These are phyloP conservation scores for Noctua janthe DNA, from an alignment of 2,888 invertebrate genomes.

Conservation along the genomic window DNA sequence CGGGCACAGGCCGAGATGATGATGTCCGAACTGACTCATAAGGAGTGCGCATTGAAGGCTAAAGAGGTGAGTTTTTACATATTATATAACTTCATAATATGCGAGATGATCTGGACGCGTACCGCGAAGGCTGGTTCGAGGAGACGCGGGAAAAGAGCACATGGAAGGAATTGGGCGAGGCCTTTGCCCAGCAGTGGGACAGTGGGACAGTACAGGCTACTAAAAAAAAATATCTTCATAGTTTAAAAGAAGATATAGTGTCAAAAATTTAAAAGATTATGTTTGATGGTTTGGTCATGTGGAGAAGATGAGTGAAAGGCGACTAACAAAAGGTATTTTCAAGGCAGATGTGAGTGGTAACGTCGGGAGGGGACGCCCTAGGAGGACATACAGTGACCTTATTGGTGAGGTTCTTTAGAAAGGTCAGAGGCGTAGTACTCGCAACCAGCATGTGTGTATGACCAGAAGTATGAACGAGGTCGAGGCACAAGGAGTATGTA, in stretches of 20 bases:
- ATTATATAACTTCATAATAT: too few species aligned
- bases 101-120: too few species aligned
- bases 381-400: neutral
- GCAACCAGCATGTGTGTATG: neutral
- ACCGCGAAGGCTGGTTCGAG: too few species aligned
- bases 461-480: neutral
- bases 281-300: neutral
- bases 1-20: conserved; percentile 87
- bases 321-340: neutral
- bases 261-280: neutral
- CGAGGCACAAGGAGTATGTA: neutral
- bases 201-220: too few species aligned
- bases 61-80: conserved; percentile 85
- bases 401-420: neutral
- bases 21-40: conserved; percentile 80
- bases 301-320: neutral
- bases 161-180: too few species aligned
- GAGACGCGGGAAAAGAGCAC: too few species aligned
- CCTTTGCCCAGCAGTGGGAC: too few species aligned
- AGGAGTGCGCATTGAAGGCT: conserved; percentile 88
- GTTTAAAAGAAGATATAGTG: neutral
- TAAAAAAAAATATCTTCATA: too few species aligned
- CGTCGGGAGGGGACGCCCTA: neutral
- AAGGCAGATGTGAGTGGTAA: neutral
- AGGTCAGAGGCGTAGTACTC: neutral